Conservation (phyloP, 2,797 vertebrate genomes). For the Eurystomus glaucurus region DNA sequence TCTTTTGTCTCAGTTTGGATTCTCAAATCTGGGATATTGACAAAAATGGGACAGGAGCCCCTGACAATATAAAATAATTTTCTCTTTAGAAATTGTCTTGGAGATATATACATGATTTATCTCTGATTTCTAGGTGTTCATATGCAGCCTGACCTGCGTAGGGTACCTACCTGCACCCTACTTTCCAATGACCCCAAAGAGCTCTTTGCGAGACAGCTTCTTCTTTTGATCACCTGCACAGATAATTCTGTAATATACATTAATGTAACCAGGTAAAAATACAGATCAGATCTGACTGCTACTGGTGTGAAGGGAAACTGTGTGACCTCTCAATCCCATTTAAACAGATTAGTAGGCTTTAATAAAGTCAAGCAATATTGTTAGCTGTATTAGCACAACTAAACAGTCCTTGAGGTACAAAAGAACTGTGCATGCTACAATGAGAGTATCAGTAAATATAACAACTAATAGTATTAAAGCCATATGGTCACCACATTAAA, state of each 20-base stretch:
- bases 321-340: not conserved
- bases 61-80: not conserved
- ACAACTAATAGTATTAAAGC: not conserved
- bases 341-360: not conserved
- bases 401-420: not conserved
- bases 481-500: not conserved
- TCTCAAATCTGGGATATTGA: not conserved
- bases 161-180: not conserved
- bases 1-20: not conserved
- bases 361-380: not conserved
- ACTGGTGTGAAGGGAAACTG: not conserved
- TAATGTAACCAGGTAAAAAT: not conserved
- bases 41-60: not conserved
- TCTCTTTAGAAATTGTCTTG: not conserved
- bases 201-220: not conserved
- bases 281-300: not conserved
- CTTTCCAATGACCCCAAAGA: not conserved
- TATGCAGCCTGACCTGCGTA: not conserved
- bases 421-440: not conserved
- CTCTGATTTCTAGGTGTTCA: not conserved
- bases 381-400: not conserved
- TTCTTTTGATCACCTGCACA: not conserved
- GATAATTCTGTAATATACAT: not conserved
- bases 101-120: not conserved
- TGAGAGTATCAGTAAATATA: not conserved